Evolutionary conservation across 2,113 vertebrate species (phyloP), one percentile per base, ranked within the genome.

Genomic region (Oxyruncus cristatus): DNA sequence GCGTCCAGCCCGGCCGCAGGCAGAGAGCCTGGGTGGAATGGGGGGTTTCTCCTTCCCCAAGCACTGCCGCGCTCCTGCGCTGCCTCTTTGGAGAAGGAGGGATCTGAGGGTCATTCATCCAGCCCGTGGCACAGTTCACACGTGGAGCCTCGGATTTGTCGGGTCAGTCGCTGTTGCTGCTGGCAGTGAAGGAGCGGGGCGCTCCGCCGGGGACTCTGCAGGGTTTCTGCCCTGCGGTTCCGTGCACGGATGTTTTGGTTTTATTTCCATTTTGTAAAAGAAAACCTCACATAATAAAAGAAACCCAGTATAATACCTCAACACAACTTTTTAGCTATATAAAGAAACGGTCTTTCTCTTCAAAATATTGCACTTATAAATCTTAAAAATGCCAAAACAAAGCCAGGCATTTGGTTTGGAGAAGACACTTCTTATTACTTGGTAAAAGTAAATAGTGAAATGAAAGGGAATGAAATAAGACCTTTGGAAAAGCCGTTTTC

Each of bases 401-500:
- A 94, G 75, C n/a, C 67, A 95, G 71, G 61, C 35, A 6, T 95
- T 95, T 90, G 78, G 52, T 90, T 88, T 86, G 88, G 88, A 94
- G 90, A 93, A 92, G 59, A 39, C 42, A 7, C 50, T 88, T 94
- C 70, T 79, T 93, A 84, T 73, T 92, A 90, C 33, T 92, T 44
- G 15, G 50, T 93, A n/a, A 88, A 96, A 88, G 85, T 95, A 89
- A 96, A 90, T 85, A 96, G 30, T 21, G 5, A 91, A 96, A 90
- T 80, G 90, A 93, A 86, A 94, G 44, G 41, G 74, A 92, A 71
- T 92, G 53, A 95, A 96, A 93, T 47, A 50, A 82, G 85, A 73
- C 58, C 42, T 96, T 94, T 92, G 90, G 79, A 96, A 96, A 93
- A 95, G 84, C 67, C 11, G 11, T 94, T 93, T 93, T 92, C 75